A percentile compares a stretch with the other conserved stretches of the same genome.
Evolutionary conservation across 2,113 vertebrate genomes (phyloP).

Genomic region (Choloepus hoffmanni): DNA sequence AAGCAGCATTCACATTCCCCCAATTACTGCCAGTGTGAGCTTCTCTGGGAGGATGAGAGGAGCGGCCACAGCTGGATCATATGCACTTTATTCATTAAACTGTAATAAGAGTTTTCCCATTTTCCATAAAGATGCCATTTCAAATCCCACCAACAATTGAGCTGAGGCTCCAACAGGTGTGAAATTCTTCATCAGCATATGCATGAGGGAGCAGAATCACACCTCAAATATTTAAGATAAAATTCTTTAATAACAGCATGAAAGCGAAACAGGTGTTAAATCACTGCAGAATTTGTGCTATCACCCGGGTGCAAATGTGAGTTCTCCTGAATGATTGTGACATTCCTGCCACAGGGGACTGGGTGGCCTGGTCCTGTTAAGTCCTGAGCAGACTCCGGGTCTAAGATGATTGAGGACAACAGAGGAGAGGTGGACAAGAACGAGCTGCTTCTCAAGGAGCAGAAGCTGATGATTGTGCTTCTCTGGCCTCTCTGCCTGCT

Average conservation of each 20-base stretch:
- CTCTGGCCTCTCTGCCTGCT: neutral
- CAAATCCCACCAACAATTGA: slow-evolving; percentile 54
- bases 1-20: neutral
- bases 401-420: too few species aligned
- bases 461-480: neutral
- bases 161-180: slow-evolving; percentile 73
- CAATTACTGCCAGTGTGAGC: neutral
- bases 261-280: slow-evolving; percentile 79
- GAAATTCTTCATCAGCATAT: slow-evolving; percentile 74
- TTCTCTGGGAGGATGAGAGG: neutral
- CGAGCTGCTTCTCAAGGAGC: neutral
- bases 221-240: slow-evolving; percentile 77
- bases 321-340: slow-evolving; percentile 17
- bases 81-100: slow-evolving; percentile 36
- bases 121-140: slow-evolving; percentile 68
- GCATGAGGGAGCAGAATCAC: slow-evolving; percentile 68
- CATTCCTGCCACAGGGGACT: neutral
- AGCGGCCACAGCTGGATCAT: slow-evolving; percentile 1
- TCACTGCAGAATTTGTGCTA: slow-evolving; percentile 51
- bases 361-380: neutral
- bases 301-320: neutral
- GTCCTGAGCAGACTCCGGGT: neutral
- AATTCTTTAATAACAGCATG: slow-evolving; percentile 69
- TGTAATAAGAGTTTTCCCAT: slow-evolving; percentile 62
- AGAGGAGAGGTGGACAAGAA: neutral